Percentiles rank a stretch among this genome's conserved stretches.
Evolutionary conservation across 2,113 vertebrate species (phyloP).

Genomic region (Phoenicopterus ruber): DNA sequence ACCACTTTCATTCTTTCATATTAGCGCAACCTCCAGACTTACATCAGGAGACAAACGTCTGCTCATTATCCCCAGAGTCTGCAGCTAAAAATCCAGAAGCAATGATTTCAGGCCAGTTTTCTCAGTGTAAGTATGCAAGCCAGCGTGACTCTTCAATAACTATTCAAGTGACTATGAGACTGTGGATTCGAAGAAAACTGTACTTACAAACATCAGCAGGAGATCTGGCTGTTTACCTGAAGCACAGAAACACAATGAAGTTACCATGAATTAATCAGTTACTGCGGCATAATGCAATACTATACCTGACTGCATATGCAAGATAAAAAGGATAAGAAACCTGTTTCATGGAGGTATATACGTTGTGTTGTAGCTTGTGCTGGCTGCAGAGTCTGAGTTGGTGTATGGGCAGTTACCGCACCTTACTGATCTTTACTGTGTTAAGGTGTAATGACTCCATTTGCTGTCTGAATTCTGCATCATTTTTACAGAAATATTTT

Average conservation of each 20-base stretch:
- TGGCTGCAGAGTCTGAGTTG: neutral
- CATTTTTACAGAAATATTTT: neutral
- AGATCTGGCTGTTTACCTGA: neutral
- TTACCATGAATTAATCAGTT: neutral
- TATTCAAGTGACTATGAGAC: neutral
- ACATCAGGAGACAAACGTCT: neutral
- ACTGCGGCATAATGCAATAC: neutral
- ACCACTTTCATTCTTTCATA: neutral
- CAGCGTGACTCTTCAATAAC: neutral
- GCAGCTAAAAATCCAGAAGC: neutral
- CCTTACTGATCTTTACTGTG: neutral
- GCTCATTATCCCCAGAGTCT: neutral
- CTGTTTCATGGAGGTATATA: neutral
- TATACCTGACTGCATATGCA: neutral
- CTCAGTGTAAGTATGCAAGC: conserved; percentile 58
- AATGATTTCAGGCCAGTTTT: neutral
- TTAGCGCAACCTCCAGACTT: neutral
- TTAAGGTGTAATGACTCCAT: neutral
- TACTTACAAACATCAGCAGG: neutral
- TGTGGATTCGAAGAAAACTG: neutral
- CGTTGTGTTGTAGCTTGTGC: neutral
- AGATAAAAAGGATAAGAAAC: neutral
- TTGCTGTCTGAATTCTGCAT: neutral
- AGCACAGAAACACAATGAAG: neutral
- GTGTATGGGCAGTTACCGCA: neutral